phyloP scores from a whole-genome alignment of 1,140 invertebrate genomes.

The Trinorchestia longiramus region DNA sequence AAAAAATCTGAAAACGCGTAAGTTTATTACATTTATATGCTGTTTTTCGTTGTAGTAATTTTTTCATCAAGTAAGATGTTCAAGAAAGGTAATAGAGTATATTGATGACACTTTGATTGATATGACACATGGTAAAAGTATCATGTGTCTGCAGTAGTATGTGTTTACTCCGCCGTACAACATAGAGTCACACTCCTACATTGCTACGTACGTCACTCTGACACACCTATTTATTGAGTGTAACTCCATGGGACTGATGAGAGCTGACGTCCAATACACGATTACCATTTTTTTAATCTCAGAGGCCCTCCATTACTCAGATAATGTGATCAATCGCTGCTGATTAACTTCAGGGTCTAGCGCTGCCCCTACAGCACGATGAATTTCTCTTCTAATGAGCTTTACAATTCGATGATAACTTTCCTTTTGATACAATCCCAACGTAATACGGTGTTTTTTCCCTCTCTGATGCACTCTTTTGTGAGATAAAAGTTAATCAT shows the following conservation, averaged over 20 bases:
- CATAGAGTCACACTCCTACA: background rate
- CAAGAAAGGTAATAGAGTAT: background rate
- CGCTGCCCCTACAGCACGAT: background rate
- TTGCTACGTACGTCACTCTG: background rate
- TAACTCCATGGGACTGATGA: background rate
- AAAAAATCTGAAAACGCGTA: background rate
- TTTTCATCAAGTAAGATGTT: background rate
- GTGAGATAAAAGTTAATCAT: too few relatives aligned
- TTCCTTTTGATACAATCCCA: too few relatives aligned
- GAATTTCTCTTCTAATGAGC: background rate
- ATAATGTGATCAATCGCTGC: background rate
- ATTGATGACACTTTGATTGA: background rate
- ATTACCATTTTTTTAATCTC: background rate
- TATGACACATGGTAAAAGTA: too few relatives aligned
- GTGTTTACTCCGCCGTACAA: background rate
- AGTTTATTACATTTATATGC: background rate
- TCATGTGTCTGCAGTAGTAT: background rate
- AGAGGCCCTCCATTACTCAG: background rate
- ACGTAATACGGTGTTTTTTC: too few relatives aligned
- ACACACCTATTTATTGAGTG: background rate
- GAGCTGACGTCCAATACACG: background rate
- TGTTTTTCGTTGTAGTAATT: background rate
- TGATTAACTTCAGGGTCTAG: background rate
- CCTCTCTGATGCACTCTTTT: too few relatives aligned
- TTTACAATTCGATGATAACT: too few relatives aligned